Evolutionary conservation across 2,113 vertebrate genomes (phyloP).

Genomic region (Calonectris borealis): DNA sequence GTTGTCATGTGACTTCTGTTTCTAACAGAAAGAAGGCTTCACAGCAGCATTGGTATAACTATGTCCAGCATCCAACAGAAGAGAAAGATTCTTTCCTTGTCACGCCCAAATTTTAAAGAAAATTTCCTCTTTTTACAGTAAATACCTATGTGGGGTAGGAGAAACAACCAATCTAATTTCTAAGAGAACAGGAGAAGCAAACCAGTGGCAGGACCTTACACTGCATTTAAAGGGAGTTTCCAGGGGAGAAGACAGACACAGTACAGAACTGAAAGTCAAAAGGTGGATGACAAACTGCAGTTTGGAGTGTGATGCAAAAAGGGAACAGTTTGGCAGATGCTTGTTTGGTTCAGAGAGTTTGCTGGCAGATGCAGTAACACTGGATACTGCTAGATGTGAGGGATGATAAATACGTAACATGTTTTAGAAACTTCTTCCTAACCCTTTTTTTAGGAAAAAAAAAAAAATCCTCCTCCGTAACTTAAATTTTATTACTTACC

Average conservation of each 20-base stretch:
- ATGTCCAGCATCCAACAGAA: background rate
- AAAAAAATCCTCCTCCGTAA: background rate
- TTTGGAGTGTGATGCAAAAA: background rate
- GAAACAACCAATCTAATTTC: background rate
- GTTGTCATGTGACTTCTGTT: background rate
- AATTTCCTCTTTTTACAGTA: background rate
- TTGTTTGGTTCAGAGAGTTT: background rate
- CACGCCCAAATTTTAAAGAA: background rate
- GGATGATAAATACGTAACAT: background rate
- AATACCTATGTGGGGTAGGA: accelerated
- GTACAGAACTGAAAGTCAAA: background rate
- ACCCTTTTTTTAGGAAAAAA: accelerated
- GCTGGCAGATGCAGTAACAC: background rate
- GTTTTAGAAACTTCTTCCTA: background rate
- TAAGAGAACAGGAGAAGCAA: background rate
- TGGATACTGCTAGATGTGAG: background rate
- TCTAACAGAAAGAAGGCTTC: background rate
- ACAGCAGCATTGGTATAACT: background rate
- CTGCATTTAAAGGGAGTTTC: background rate
- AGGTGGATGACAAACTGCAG: background rate
- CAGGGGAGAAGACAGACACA: background rate
- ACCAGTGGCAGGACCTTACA: background rate
- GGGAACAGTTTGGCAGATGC: background rate
- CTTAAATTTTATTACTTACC: slow-evolving; percentile 72
- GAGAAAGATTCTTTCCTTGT: background rate